Base-by-base conservation (phyloP, 2,797 vertebrate genomes). In the Miichthys miiuy region DNA sequence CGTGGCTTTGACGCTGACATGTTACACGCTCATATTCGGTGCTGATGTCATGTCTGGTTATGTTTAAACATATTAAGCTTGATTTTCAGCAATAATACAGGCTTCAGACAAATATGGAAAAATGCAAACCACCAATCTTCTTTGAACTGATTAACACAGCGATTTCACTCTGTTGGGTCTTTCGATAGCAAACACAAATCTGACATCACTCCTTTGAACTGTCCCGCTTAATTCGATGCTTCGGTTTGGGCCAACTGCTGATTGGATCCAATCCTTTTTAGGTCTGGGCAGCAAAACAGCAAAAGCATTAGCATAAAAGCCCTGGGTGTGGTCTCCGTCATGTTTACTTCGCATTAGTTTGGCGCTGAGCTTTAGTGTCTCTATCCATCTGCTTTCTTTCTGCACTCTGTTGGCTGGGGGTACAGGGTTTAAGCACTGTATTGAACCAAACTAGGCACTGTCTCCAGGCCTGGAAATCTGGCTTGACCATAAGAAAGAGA, bases 221-320 rank as follows among this genome's bases (percentile, higher is more conserved):
- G 60, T 72, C 52, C 38, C 51, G 68, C 75, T 78, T 86, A 81
- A 85, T 85, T 66, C 48, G 3, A 54, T 2, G 72, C 68, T 50
- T 80, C 73, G 42, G 0, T 52, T 3, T 5, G 54, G 25, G 86
- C 89, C 89, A 91, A 89, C 51, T 47, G 55, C 73, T 92, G 89
- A 93, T 92, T 87, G 88, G 81, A 69, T 89, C 87, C 76, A 88
- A 81, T 75, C 56, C 70, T 69, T 84, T 84, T 77, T 61, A 73
- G 65, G 62, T 77, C 69, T 79, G 73, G 75, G 80, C 82, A 85
- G 62, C 60, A 75, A 74, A 82, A 84, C 79, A 79, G 71, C 54
- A 69, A 64, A 70, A 80, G 52, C 63, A 83, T 89, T 81, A 85
- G 84, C 69, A 84, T 82, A 84, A 87, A 88, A 47, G 77, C 76